These are phyloP conservation scores for Neodon shergylaensis DNA, from an alignment of 2,113 vertebrate species.

Conservation along the genomic window DNA sequence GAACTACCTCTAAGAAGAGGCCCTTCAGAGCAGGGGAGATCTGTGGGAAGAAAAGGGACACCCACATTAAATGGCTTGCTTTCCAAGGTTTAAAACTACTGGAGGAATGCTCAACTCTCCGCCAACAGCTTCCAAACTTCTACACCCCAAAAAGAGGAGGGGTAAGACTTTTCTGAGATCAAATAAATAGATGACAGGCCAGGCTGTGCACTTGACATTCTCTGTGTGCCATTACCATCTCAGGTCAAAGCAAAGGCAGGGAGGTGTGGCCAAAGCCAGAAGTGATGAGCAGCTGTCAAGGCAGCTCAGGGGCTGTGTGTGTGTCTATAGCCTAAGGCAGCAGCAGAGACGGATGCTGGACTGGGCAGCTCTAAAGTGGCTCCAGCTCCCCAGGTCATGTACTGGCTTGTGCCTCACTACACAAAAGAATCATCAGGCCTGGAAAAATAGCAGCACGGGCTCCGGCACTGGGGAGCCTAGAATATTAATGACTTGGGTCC, in stretches of 20 bases:
- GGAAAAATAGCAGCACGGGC: neutral
- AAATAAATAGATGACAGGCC: neutral
- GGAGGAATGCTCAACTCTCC: neutral
- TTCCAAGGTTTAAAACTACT: neutral
- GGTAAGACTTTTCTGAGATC: neutral
- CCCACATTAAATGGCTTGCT: neutral
- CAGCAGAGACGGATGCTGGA: neutral
- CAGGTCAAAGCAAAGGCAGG: neutral
- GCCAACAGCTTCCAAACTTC: neutral
- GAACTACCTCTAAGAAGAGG: neutral
- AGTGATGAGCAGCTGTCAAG: neutral
- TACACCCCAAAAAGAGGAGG: neutral
- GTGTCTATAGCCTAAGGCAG: neutral
- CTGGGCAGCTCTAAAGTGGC: neutral
- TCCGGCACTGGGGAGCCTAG: accelerated
- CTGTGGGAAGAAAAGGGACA: neutral
- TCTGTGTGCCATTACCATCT: neutral
- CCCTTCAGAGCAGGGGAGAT: neutral
- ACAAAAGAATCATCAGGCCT: neutral
- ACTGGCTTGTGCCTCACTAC: neutral
- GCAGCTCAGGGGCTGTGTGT: neutral
- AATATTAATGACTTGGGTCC: accelerated
- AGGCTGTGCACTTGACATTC: neutral
- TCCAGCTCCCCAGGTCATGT: neutral
- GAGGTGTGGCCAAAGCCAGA: neutral